Base-by-base conservation (phyloP, 2,113 vertebrate genomes). In the Amazona vittata region DNA sequence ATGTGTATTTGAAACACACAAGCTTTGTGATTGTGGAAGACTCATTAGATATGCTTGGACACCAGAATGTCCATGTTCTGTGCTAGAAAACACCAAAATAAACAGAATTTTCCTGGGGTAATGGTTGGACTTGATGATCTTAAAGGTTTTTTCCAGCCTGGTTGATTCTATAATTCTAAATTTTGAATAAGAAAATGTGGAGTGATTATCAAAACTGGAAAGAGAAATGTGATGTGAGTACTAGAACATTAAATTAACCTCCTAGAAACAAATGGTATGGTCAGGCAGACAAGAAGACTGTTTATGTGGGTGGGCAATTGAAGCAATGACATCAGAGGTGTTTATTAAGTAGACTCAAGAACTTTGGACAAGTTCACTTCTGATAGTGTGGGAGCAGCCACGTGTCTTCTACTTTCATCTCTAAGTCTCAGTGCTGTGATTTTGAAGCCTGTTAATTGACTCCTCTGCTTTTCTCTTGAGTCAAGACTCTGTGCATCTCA, bases 221-320 rank as follows among this genome's bases (percentile, higher is more conserved):
- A 47, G 43, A 50, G 12, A 8, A 93, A 28, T 21, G 20, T 37
- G 15, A 35, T 91, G 9, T 6, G 5, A 81, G 8, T 47, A 21
- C 24, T 64, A n/a, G 20, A 80, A 52, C 4, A 57, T 65, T 50
- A 65, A 77, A 43, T 77, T 53, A 88, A 52, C 25, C 60, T 59
- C 63, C 80, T 86, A 50, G 79, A 91, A 95, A 89, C 83, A 69
- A 85, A 87, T 21, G 37, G 2, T 78, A 64, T 52, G 11, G n/a
- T 92, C 82, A 83, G 43, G 67, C 80, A 87, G 82, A 68, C 22
- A 57, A n/a, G 29, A 80, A 55, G 78, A 21, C 49, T 71, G 50
- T 17, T 92, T 88, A 33, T 9, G 0, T 62, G 71, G 71, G 17
- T 11, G 53, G 33, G 20, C 22, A n/a, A 43, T 50, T 75, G 83